Percentiles rank a stretch among this genome's conserved stretches.
Conservation (phyloP, 1,140 invertebrate genomes). For the Ceratosolen solmsi region DNA sequence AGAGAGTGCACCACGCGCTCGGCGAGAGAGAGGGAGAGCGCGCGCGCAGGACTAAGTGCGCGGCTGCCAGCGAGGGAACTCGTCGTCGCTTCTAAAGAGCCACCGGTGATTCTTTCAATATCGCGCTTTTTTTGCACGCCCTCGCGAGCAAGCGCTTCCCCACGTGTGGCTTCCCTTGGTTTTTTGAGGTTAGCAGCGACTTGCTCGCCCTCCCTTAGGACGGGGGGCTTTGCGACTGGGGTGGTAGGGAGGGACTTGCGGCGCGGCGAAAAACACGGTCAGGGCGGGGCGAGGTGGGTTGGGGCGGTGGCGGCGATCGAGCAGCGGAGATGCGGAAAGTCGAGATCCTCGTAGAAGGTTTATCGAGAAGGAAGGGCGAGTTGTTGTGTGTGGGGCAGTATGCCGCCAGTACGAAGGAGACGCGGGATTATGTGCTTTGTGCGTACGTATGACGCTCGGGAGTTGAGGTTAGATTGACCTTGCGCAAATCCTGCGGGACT, state of each 20-base stretch:
- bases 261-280: too few species aligned
- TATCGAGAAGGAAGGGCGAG: neutral
- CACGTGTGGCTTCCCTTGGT: neutral
- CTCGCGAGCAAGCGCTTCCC: neutral
- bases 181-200: neutral
- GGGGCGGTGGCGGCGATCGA: neutral
- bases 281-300: neutral
- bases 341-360: too few species aligned
- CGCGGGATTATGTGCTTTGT: neutral
- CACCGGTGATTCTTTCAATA: conserved; percentile 9
- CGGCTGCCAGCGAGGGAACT: conserved; percentile 39
- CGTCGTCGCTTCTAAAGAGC: neutral
- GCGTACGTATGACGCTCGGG: conserved; percentile 12
- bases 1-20: neutral
- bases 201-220: neutral
- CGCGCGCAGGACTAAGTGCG: conserved; percentile 30
- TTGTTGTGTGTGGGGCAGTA: neutral
- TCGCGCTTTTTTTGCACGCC: neutral
- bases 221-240: neutral
- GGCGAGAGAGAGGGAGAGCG: conserved; percentile 33
- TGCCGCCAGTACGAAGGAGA: neutral
- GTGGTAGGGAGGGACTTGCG: too few species aligned
- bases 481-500: neutral
- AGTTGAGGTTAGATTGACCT: conserved; percentile 42
- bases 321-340: neutral